A percentile compares a stretch with the other conserved stretches of the same genome.
These are phyloP conservation scores for Sinocyclocheilus rhinocerous DNA, from an alignment of 2,113 vertebrate genomes.

Conservation along the genomic window DNA sequence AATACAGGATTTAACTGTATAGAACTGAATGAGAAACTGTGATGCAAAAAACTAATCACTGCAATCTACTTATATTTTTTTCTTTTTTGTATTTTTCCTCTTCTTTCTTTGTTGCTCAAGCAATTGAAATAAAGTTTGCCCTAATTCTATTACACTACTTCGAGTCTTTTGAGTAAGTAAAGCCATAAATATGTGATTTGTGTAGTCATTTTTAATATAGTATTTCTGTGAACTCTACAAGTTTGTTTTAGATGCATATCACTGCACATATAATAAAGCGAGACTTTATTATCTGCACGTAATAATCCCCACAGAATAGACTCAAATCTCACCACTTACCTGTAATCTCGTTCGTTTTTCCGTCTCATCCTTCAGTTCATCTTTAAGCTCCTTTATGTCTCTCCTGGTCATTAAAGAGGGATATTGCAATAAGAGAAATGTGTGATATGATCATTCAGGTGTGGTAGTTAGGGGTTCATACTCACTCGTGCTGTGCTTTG, in stretches of 20 bases:
- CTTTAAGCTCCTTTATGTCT: slow-evolving; percentile 78
- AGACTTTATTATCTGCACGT: not conserved
- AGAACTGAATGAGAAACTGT: not conserved
- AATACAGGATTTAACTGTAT: not conserved
- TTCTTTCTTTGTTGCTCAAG: not conserved
- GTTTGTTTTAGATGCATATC: not conserved
- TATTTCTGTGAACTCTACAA: not conserved
- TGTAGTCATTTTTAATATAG: too few species aligned
- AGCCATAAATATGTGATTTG: too few species aligned
- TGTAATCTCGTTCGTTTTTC: slow-evolving; percentile 70
- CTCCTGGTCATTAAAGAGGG: slow-evolving; percentile 62
- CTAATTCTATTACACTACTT: too few species aligned
- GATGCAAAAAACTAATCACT: not conserved
- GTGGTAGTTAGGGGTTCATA: slow-evolving; percentile 3
- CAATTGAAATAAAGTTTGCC: not conserved
- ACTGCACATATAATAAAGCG: too few species aligned
- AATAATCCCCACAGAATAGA: not conserved
- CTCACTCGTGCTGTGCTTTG: slow-evolving; percentile 72
- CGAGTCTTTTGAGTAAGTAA: too few species aligned
- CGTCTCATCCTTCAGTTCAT: slow-evolving; percentile 73
- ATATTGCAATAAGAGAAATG: slow-evolving; percentile 1
- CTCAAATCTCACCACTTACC: slow-evolving; percentile 62
- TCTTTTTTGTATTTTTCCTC: not conserved
- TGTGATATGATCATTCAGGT: not conserved
- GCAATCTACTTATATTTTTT: not conserved